A percentile compares a stretch with the other conserved stretches of the same genome.
Evolutionary conservation across 2,888 invertebrate genomes (phyloP).

Genomic region (Phlogophora meticulosa): DNA sequence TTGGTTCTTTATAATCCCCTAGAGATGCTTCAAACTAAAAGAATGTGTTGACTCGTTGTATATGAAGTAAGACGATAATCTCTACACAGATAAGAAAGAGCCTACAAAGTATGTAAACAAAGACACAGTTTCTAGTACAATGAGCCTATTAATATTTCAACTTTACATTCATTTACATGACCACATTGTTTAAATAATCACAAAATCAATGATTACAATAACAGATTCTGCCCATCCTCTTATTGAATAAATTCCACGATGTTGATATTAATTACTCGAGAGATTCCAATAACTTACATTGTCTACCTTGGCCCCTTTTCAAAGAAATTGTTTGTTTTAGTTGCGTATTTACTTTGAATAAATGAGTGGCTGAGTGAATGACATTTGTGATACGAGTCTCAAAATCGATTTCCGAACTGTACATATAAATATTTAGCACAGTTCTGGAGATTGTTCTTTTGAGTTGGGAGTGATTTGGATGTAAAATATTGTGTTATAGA

Average conservation of each 20-base stretch:
- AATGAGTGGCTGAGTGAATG: background rate
- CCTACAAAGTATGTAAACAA: conserved; percentile 32
- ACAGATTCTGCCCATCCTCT: conserved; percentile 36
- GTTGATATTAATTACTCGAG: conserved; percentile 39
- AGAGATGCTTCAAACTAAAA: conserved; percentile 25
- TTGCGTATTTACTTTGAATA: conserved; percentile 31
- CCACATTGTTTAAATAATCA: conserved; percentile 38
- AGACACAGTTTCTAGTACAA: conserved; percentile 21
- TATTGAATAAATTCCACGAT: conserved; percentile 43
- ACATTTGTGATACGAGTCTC: background rate
- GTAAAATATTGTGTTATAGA: background rate
- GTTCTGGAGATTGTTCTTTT: background rate
- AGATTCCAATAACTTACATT: conserved; percentile 48
- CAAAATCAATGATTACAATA: conserved; percentile 43
- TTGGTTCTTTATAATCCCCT: conserved; percentile 13
- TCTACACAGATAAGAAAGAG: conserved; percentile 36
- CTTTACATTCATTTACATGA: conserved; percentile 37
- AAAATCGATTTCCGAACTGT: background rate
- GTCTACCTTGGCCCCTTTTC: conserved; percentile 52
- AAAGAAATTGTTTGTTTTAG: conserved; percentile 43
- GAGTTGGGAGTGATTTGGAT: background rate
- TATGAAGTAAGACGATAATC: conserved; percentile 56
- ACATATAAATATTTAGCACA: background rate
- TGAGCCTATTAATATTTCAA: conserved; percentile 15
- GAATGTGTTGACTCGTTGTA: conserved; percentile 35